Conservation (phyloP, 2,888 invertebrate species). For the Xylophagus ater region DNA sequence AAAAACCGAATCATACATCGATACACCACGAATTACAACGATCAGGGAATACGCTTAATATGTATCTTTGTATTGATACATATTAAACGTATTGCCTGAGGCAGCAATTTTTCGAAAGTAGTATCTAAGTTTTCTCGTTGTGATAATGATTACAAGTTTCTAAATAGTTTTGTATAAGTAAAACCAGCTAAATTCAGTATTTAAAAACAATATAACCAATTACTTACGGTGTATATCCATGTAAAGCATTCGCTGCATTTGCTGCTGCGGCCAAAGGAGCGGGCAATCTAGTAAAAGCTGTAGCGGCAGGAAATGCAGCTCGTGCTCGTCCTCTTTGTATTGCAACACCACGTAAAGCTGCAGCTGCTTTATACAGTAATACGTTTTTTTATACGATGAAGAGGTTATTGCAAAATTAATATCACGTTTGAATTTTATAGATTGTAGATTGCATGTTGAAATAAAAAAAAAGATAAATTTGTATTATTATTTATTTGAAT, state of each 20-base stretch:
- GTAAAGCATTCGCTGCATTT: conserved; percentile 62
- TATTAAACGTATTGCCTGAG: too few relatives aligned
- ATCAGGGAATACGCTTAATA: too few relatives aligned
- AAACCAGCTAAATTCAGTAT: conserved; percentile 3
- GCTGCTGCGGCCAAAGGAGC: conserved; percentile 51
- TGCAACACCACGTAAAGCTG: conserved; percentile 72
- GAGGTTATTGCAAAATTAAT: too few relatives aligned
- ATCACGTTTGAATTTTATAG: too few relatives aligned
- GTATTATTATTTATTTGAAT: too few relatives aligned
- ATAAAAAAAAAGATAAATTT: too few relatives aligned
- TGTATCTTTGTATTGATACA: too few relatives aligned
- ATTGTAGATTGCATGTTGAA: too few relatives aligned
- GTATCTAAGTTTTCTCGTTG: background rate
- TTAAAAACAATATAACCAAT: conserved; percentile 15
- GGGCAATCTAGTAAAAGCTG: conserved; percentile 57
- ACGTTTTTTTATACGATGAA: too few relatives aligned
- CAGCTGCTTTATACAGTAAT: conserved; percentile 53
- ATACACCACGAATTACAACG: too few relatives aligned
- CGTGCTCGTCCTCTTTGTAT: conserved; percentile 66
- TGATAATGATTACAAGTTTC: background rate
- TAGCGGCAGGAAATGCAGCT: conserved; percentile 53
- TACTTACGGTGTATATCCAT: conserved; percentile 89
- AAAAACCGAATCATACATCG: too few relatives aligned
- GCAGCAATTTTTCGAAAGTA: background rate
- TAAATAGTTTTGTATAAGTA: background rate